These are phyloP conservation scores for Lycodopsis pacificus DNA, from an alignment of 2,797 vertebrate genomes.

Conservation along the genomic window DNA sequence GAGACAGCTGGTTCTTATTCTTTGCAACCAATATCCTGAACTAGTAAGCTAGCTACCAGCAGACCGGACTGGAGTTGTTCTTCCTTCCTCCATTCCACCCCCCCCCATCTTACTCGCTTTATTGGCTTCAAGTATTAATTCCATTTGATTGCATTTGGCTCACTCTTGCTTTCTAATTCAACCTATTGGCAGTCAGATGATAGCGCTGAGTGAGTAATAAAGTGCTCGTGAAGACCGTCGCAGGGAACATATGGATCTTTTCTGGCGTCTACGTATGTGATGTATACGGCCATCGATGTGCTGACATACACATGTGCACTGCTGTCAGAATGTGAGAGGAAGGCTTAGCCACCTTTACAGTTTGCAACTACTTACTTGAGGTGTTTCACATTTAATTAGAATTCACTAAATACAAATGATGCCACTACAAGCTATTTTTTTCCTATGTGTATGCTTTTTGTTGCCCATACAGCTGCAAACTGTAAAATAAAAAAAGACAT, in stretches of 20 bases:
- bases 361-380: neutral
- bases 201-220: slow-evolving; percentile 54
- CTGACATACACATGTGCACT: neutral
- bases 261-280: slow-evolving; percentile 6
- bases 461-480: neutral
- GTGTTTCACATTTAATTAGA: slow-evolving; percentile 1
- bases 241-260: slow-evolving; percentile 44
- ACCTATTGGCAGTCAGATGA: slow-evolving; percentile 40
- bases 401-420: neutral
- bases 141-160: slow-evolving; percentile 45
- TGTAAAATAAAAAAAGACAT: neutral
- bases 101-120: slow-evolving; percentile 10
- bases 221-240: slow-evolving; percentile 28
- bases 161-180: slow-evolving; percentile 25
- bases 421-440: neutral
- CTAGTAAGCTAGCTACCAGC: too few species aligned
- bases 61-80: too few species aligned
- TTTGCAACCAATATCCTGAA: too few species aligned
- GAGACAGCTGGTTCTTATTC: too few species aligned
- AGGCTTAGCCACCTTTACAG: neutral
- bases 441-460: neutral
- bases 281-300: neutral
- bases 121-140: slow-evolving; percentile 45
- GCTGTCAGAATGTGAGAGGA: slow-evolving; percentile 14
- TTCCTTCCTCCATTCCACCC: neutral